Evolutionary conservation across 2,113 vertebrate genomes (phyloP), one percentile per base, ranked within the genome.

Genomic region (Rhinogobius similis): DNA sequence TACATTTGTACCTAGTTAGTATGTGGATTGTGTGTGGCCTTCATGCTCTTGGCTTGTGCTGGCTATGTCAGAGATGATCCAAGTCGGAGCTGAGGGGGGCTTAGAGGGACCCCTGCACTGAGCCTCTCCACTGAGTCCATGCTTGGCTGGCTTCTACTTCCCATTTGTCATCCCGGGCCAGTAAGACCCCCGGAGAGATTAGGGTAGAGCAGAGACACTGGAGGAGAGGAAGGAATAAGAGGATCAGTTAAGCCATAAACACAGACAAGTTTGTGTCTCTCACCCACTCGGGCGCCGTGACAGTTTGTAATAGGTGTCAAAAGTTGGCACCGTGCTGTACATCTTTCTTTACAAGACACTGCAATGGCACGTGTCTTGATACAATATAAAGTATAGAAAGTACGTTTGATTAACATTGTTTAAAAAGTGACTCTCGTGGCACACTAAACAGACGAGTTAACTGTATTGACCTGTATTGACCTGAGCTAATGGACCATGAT

Each of bases 221-320:
- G 80, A 80, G 88, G 87, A 91, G 80, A 88, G 80, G 76, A 84
- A 84, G 87, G 82, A 90, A 88, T 90, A 90, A 91, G 87, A 90
- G 90, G 87, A 90, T 91, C 90, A 90, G 88, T 90, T 88, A 87
- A 84, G 89, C 89, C 87, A 89, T 89, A 90, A 90, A 91, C 88
- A 88, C 86, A 91, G 88, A 89, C 85, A 88, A 88, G 77, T 88
- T 89, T 88, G 73, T 87, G 86, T 84, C 84, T 88, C 84, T 89
- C 81, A 79, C 82, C 86, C 86, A 86, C 85, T 87, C 79, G 80
- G 84, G 76, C 13, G 20, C 70, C 46, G 75, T 85, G 88, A 84
- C 85, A 86, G 68, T 87, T 88, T 85, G 83, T 90, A 85, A 86
- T 72, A 81, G 82, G 86, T 89, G 85, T 85, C 84, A 88, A 89